Conservation (phyloP, 2,797 vertebrate genomes). For the Urocyon cinereoargenteus region DNA sequence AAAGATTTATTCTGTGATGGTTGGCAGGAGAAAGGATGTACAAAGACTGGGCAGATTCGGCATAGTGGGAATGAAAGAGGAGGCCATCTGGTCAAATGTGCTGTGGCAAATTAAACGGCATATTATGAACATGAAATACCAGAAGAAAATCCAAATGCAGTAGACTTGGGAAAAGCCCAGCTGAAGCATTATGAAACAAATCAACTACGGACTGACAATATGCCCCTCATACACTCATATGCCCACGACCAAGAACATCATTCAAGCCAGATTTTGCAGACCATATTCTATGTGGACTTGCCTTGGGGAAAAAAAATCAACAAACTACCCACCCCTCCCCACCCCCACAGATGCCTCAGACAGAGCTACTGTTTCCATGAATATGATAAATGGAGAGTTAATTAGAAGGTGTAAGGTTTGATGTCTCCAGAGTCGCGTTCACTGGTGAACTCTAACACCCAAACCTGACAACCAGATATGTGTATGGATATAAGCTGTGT, state of each 20-base stretch:
- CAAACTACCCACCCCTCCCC: neutral
- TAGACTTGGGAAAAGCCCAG: conserved; percentile 64
- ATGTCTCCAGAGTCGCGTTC: neutral
- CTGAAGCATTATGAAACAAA: conserved; percentile 59
- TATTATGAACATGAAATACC: conserved; percentile 78
- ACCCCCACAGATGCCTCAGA: neutral
- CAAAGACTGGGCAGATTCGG: conserved; percentile 51
- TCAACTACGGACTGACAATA: conserved; percentile 57
- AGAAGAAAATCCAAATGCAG: conserved; percentile 76
- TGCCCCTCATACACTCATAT: conserved; percentile 28
- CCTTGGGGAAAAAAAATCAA: neutral
- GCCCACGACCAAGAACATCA: conserved; percentile 53
- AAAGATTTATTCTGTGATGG: conserved; percentile 59
- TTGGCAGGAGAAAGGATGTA: conserved; percentile 60
- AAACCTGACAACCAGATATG: neutral
- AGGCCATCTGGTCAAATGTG: conserved; percentile 74
- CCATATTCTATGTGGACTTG: conserved; percentile 61
- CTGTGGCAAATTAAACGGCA: conserved; percentile 66
- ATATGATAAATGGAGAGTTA: conserved; percentile 23
- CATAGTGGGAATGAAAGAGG: conserved; percentile 36
- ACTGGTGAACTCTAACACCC: neutral
- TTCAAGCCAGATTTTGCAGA: conserved; percentile 63
- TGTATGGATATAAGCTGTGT: neutral
- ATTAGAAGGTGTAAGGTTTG: conserved; percentile 5
- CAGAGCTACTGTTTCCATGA: conserved; percentile 52